phyloP scores from a whole-genome alignment of 2,113 vertebrate genomes.

The Numenius arquata region DNA sequence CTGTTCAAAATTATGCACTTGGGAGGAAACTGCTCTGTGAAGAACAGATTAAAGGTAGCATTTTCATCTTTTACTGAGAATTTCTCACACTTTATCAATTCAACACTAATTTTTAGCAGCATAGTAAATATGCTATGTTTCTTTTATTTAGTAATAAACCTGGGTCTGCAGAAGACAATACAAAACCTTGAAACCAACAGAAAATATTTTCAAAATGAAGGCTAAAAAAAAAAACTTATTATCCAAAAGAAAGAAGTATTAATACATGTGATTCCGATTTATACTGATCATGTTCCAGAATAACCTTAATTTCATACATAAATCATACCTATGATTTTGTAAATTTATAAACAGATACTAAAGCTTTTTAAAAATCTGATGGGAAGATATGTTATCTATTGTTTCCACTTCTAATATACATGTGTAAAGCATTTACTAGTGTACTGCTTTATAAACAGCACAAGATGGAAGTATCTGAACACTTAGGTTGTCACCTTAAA shows the following conservation, averaged over 20 bases:
- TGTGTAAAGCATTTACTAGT: slow-evolving; percentile 55
- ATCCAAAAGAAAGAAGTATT: neutral
- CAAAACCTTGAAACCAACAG: neutral
- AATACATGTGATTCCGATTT: neutral
- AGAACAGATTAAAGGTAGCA: slow-evolving; percentile 7
- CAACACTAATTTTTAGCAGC: neutral
- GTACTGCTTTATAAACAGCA: slow-evolving; percentile 64
- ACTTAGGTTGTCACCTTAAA: slow-evolving; percentile 84
- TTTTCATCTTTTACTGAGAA: slow-evolving; percentile 12
- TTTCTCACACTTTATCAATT: neutral
- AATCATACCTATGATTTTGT: neutral
- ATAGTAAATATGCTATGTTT: neutral
- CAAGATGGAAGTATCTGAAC: slow-evolving; percentile 77
- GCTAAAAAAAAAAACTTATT: neutral
- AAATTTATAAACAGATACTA: neutral
- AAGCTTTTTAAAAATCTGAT: slow-evolving; percentile 8
- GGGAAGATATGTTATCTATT: slow-evolving; percentile 28
- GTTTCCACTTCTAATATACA: slow-evolving; percentile 38
- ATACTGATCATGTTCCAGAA: neutral
- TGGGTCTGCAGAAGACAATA: neutral
- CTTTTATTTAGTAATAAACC: neutral
- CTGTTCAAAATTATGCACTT: neutral
- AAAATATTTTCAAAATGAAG: neutral
- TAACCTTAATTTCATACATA: neutral
- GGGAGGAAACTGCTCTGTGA: slow-evolving; percentile 4